phyloP scores from a whole-genome alignment of 2,888 invertebrate genomes.

The Metallyticus violacea region DNA sequence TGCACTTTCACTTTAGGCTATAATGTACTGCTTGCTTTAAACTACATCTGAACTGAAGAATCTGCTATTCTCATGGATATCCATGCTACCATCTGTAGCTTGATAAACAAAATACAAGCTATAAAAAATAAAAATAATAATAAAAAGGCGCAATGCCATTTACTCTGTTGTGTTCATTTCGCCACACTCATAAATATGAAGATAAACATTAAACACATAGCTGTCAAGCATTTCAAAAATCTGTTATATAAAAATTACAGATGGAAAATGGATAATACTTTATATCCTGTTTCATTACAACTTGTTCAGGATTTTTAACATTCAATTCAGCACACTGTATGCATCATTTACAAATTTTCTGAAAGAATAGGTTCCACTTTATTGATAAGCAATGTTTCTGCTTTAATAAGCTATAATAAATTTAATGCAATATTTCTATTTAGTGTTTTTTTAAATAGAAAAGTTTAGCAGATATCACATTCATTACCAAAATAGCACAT shows the following conservation, averaged over 20 bases:
- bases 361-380: background rate
- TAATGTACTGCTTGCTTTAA: background rate
- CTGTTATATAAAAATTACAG: background rate
- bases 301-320: background rate
- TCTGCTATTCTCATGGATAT: background rate
- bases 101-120: no score
- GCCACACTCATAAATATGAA: background rate
- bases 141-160: background rate
- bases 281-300: background rate
- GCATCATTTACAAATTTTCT: background rate
- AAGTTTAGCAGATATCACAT: background rate
- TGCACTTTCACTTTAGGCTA: background rate
- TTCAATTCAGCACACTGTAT: background rate
- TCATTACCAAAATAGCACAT: background rate
- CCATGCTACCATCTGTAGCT: no score
- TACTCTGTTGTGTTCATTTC: background rate
- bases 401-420: background rate
- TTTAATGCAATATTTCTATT: background rate
- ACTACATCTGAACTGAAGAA: background rate
- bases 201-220: background rate
- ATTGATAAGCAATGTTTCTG: background rate
- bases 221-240: background rate
- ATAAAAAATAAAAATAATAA: no score
- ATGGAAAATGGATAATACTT: background rate
- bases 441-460: background rate